A percentile compares a stretch with the other conserved stretches of the same genome.
phyloP scores from a whole-genome alignment of 2,888 invertebrate species.

The Pantelozetes paolii region DNA sequence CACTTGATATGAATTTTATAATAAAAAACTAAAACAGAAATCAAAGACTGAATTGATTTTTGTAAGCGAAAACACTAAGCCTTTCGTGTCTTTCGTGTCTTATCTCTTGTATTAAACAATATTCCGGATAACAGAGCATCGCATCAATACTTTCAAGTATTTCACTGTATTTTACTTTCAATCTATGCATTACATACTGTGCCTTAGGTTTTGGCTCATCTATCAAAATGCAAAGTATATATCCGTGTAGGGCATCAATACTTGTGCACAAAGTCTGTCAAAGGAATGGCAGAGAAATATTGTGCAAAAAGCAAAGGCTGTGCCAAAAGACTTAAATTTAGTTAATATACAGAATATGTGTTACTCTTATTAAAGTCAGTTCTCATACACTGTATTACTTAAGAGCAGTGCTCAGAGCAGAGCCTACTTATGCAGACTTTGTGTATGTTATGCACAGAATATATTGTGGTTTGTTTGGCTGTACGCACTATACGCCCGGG shows the following conservation, averaged over 20 bases:
- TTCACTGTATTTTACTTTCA: conserved; percentile 1
- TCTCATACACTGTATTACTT: conserved; percentile 8
- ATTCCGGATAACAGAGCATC: neutral
- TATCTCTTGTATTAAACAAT: conserved; percentile 13
- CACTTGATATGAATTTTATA: neutral
- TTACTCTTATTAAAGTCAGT: conserved; percentile 7
- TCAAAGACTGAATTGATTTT: conserved; percentile 19
- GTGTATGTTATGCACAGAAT: neutral
- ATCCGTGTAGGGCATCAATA: conserved; percentile 22
- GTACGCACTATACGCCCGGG: conserved; percentile 20
- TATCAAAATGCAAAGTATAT: conserved; percentile 31
- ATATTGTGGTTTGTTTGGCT: conserved; percentile 33
- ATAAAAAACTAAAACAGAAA: conserved; percentile 24
- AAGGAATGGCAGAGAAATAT: neutral
- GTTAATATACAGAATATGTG: conserved; percentile 14
- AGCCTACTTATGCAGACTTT: neutral
- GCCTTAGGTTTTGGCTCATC: conserved; percentile 13
- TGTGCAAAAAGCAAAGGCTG: neutral
- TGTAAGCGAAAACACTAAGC: conserved; percentile 13
- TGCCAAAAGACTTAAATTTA: conserved; percentile 21
- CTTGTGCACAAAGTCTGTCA: neutral
- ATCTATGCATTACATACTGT: neutral
- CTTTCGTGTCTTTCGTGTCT: conserved; percentile 32
- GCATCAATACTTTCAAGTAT: conserved; percentile 25
- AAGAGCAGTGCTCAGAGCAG: conserved; percentile 11